Evolutionary conservation across 2,888 invertebrate genomes (phyloP), one percentile per base, ranked within the genome.

Genomic region (Cataglyphis albicans): DNA sequence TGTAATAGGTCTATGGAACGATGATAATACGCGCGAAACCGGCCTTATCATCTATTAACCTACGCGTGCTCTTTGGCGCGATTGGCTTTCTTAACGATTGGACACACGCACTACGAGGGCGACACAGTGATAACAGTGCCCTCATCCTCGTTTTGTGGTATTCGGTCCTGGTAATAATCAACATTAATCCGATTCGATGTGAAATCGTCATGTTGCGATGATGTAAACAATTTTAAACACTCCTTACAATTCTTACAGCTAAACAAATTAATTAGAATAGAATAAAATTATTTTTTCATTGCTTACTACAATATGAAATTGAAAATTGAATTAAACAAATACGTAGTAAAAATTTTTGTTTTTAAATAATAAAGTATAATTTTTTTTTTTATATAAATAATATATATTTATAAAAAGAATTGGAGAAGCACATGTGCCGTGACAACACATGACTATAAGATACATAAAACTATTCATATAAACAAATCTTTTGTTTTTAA

Each of bases 51-150:
- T 9, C 55, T 41, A 57, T 80, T 59, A 72, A 78, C 32, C 18
- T 32, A 57, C 57, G 32, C 32, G 73, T 70, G 57, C 55, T 78
- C 41, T 70, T 78, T 59, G 48, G 29, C 25, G 44, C 67, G 48
- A 25, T 25, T 68, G 52, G 52, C n/a, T 68, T 52, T 48, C 68
- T 68, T 52, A 52, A 67, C 67, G 29, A 67, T 67, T 67, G 32
- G 29, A 80, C 44, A 48, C 57, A 35, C 41, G 57, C 41, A 38
- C 35, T 29, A 78, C 32, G 32, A 29, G 44, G 35, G 59, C 59
- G 78, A 80, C 41, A 59, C 57, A 44, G 32, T 59, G 21, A 18
- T 70, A 44, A 29, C 41, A 59, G 57, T 44, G 41, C 32, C 55
- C 21, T 73, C 64, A n/a, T 57, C n/a, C 74, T 84, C 15, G 41